phyloP scores from a whole-genome alignment of 2,888 invertebrate species.

The Allacma fusca region DNA sequence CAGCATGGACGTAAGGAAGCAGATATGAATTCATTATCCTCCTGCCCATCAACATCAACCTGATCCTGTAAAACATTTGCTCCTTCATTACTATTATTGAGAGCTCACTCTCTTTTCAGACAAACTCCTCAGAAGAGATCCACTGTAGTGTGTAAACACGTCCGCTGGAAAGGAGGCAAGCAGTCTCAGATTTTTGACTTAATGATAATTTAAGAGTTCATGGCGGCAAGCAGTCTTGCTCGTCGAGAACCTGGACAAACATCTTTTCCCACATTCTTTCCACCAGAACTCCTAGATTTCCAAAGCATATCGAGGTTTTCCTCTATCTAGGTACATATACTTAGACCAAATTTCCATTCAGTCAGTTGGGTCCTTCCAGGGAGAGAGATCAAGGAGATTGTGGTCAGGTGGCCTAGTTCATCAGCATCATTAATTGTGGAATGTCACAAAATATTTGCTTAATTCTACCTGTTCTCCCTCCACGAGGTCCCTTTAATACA shows the following conservation, averaged over 20 bases:
- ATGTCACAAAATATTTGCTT: conserved; percentile 42
- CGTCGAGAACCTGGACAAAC: conserved; percentile 39
- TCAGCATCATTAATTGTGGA: conserved; percentile 34
- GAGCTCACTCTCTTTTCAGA: conserved; percentile 32
- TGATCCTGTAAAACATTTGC: conserved; percentile 37
- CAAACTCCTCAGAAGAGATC: not conserved
- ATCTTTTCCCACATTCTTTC: conserved; percentile 35
- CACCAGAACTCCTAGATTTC: not conserved
- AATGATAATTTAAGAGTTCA: conserved; percentile 48
- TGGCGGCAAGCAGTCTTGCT: conserved; percentile 61
- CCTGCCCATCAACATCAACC: conserved; percentile 28
- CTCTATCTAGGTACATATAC: too few species aligned
- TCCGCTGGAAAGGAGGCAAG: conserved; percentile 13
- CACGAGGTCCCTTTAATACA: not conserved
- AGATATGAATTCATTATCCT: conserved; percentile 43
- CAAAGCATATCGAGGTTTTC: too few species aligned
- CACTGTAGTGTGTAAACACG: not conserved
- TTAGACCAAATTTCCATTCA: too few species aligned
- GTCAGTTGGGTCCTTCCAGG: not conserved
- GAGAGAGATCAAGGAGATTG: not conserved
- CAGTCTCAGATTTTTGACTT: conserved; percentile 33
- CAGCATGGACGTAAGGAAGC: conserved; percentile 27
- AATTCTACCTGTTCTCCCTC: not conserved
- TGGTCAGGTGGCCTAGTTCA: conserved; percentile 31
- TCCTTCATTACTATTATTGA: conserved; percentile 43